Evolutionary conservation across 2,113 vertebrate species (phyloP).

Genomic region (Cepphus grylle): DNA sequence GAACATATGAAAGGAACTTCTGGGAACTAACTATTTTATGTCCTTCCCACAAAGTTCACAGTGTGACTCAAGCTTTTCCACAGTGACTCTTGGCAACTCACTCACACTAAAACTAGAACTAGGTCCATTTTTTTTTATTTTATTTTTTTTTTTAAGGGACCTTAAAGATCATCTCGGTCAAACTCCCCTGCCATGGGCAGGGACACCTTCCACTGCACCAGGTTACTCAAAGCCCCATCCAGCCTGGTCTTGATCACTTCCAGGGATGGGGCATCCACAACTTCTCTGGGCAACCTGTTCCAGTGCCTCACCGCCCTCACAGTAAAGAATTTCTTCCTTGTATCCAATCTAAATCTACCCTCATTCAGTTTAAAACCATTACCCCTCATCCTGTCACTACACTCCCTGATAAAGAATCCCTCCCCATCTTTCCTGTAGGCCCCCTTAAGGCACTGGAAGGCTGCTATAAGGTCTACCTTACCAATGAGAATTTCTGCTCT

Average conservation of each 20-base stretch:
- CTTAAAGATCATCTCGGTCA: neutral
- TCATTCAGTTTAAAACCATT: neutral
- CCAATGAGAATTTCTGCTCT: neutral
- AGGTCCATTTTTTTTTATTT: neutral
- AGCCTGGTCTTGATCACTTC: neutral
- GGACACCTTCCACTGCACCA: neutral
- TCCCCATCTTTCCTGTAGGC: neutral
- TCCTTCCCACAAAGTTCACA: neutral
- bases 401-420: neutral
- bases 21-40: neutral
- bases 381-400: neutral
- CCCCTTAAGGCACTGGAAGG: neutral
- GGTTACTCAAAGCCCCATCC: neutral
- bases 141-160: neutral
- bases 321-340: neutral
- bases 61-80: neutral
- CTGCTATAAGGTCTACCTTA: neutral
- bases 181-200: neutral
- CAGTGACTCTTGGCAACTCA: neutral
- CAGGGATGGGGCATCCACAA: neutral
- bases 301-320: neutral
- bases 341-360: neutral
- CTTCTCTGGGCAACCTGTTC: neutral
- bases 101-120: neutral
- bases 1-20: neutral